Evolutionary conservation across 2,888 invertebrate species (phyloP), one percentile per base, ranked within the genome.

Genomic region (Noctua janthe): DNA sequence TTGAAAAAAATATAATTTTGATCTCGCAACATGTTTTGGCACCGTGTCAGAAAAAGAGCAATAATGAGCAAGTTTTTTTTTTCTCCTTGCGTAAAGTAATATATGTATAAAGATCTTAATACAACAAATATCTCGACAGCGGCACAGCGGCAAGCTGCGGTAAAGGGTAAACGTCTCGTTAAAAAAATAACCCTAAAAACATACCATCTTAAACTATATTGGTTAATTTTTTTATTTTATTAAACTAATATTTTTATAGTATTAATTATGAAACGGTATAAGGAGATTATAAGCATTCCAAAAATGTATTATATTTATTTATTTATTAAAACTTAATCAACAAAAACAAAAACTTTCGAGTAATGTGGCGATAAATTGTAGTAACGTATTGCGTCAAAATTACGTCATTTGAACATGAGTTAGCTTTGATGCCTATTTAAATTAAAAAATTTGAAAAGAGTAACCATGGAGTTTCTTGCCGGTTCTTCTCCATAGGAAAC

Each of bases 41-140:
- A 59, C 75, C n/a, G 47, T 56, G 75, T 69, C 56, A 20, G 54
- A 74, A 67, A 67, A 74, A 1, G 67, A 23, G 66, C 64, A 66
- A 74, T 39, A 10, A 51, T 49, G 64, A 15, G 49, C 64, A 66
- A 43, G 15, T 66, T 64, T 74, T 64, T 49, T 35, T 66, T 64
- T 20, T 67, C 67, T 54, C 43, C n/a, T n/a, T 67, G 0, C 3
- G 3, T 51, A 13, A 23, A 29, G 29, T 29, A 29, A 20, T 20
- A 20, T 35, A 49, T 20, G 7, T 20, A 35, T 51, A 23, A 43
- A 67, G 51, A 67, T 54, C 56, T 13, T 56, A 56, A 59, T 76
- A 47, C 29, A 76, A 59, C 29, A 47, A 76, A 70, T 47, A 69
- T 70, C 56, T 69, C 47, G 29, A 76, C 35, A 17, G 11, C 47